Percentiles rank a stretch among this genome's conserved stretches.
Evolutionary conservation across 2,797 vertebrate species (phyloP).

Genomic region (Onychomys arenicola): DNA sequence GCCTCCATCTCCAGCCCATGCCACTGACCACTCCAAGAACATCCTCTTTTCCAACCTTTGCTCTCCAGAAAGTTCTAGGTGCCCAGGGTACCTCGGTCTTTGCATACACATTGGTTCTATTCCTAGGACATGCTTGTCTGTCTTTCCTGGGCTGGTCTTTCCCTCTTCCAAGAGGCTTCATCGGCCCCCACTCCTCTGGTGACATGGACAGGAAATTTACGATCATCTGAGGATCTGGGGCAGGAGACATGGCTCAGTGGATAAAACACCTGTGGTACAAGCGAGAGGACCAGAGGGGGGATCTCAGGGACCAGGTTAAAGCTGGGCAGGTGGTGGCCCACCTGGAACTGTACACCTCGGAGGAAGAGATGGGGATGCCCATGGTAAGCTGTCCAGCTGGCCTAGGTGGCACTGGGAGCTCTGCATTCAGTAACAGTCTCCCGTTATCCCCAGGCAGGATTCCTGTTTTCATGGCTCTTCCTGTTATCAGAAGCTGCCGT

Average conservation of each 20-base stretch:
- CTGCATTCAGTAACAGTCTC: not conserved
- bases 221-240: not conserved
- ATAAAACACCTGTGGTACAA: not conserved
- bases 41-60: not conserved
- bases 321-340: not conserved
- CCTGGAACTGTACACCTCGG: not conserved
- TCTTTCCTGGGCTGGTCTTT: not conserved
- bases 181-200: not conserved
- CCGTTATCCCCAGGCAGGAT: fast-evolving
- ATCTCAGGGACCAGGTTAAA: not conserved
- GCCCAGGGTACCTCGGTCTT: not conserved
- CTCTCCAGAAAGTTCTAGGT: not conserved
- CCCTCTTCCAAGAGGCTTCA: not conserved
- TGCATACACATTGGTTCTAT: not conserved
- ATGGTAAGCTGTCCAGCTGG: not conserved
- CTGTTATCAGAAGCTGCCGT: not conserved
- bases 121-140: not conserved
- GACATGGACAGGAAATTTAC: not conserved
- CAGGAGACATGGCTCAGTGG: not conserved
- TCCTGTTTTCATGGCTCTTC: not conserved
- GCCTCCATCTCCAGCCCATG: too few relatives aligned
- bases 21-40: fast-evolving
- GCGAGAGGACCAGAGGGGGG: not conserved
- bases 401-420: not conserved
- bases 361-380: not conserved